Evolutionary conservation across 2,888 invertebrate genomes (phyloP).

Genomic region (Netelia melanura): DNA sequence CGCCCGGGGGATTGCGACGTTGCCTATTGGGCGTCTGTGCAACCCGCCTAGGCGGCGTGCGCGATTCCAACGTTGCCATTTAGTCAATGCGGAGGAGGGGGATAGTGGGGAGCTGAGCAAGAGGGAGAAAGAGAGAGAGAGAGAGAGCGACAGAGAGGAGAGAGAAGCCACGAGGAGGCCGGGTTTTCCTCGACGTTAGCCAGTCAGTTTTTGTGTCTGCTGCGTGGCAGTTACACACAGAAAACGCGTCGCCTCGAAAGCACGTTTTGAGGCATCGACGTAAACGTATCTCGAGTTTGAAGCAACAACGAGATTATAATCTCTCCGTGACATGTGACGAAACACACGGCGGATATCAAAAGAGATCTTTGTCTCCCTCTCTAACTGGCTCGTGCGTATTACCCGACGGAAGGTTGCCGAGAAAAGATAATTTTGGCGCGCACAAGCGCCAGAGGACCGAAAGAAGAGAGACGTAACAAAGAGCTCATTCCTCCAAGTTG

Average conservation of each 20-base stretch:
- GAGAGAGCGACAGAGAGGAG: slow-evolving; percentile 56
- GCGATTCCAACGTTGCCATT: slow-evolving; percentile 59
- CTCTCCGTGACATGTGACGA: slow-evolving; percentile 76
- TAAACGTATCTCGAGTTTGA: slow-evolving; percentile 60
- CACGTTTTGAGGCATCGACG: slow-evolving; percentile 31
- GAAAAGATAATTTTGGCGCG: not conserved
- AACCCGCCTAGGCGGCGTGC: slow-evolving; percentile 36
- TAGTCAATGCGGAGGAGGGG: not conserved
- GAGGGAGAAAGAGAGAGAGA: slow-evolving; percentile 63
- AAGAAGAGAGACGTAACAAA: not conserved
- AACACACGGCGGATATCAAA: not conserved
- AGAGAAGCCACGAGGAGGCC: slow-evolving; percentile 71
- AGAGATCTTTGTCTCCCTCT: not conserved
- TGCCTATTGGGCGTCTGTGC: slow-evolving; percentile 57
- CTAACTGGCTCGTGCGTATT: not conserved
- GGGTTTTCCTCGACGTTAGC: slow-evolving; percentile 68
- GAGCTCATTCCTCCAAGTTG: not conserved
- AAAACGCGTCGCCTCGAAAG: slow-evolving; percentile 47
- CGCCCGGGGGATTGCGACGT: slow-evolving; percentile 57
- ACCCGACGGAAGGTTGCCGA: not conserved
- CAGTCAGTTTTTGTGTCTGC: slow-evolving; percentile 80
- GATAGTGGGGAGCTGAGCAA: not conserved
- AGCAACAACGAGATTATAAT: slow-evolving; percentile 63
- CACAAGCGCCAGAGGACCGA: slow-evolving; percentile 6
- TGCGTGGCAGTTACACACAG: slow-evolving; percentile 74